Evolutionary conservation across 1,140 invertebrate species (phyloP).

Genomic region (Drosophila kanapiae): DNA sequence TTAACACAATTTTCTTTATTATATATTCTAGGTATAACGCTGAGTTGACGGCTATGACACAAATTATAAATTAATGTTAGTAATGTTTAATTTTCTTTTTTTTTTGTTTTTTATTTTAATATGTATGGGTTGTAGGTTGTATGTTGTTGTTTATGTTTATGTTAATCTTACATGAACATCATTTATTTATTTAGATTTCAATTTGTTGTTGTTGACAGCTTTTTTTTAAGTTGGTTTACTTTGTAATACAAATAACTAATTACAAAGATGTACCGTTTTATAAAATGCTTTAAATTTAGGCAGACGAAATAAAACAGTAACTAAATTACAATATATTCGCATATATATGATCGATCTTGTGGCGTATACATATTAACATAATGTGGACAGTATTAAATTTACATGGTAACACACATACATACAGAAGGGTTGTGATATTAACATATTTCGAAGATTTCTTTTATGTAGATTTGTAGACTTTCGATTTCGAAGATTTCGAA

Average conservation of each 20-base stretch:
- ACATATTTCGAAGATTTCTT: conserved; percentile 54
- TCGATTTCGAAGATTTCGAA: conserved; percentile 12
- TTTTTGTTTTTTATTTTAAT: conserved; percentile 46
- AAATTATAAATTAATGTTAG: conserved; percentile 70
- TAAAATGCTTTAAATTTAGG: conserved; percentile 64
- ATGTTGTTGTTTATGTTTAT: conserved; percentile 48
- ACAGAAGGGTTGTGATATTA: conserved; percentile 64
- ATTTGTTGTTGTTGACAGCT: conserved; percentile 63
- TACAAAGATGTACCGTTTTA: conserved; percentile 69
- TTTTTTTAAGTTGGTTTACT: conserved; percentile 53
- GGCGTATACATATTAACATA: conserved; percentile 62
- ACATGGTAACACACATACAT: conserved; percentile 66
- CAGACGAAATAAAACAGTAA: conserved; percentile 56
- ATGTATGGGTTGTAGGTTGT: conserved; percentile 35
- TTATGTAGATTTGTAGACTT: conserved; percentile 13
- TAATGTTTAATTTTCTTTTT: conserved; percentile 58
- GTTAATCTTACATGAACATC: conserved; percentile 72
- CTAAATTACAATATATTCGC: conserved; percentile 71
- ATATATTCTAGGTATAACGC: conserved; percentile 53
- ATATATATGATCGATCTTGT: conserved; percentile 57
- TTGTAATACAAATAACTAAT: conserved; percentile 64
- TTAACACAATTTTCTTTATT: conserved; percentile 66
- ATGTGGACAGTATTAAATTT: conserved; percentile 63
- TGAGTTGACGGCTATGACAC: conserved; percentile 63
- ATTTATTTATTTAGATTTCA: conserved; percentile 70